Conservation (phyloP, 2,888 invertebrate genomes). For the Asteroscopus sphinx region DNA sequence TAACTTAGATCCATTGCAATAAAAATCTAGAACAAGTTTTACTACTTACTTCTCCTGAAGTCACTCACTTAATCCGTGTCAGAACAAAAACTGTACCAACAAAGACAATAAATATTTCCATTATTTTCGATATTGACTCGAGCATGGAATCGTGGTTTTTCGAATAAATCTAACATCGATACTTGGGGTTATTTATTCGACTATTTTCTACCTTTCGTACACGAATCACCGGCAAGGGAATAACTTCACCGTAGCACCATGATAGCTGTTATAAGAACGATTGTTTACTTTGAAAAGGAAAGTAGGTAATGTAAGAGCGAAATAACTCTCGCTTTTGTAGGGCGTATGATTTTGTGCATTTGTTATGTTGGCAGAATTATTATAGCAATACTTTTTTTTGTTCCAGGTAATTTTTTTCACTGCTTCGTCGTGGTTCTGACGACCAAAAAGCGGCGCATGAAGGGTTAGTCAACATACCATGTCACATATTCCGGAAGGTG, state of each 20-base stretch:
- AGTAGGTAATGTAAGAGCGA: conserved; percentile 11
- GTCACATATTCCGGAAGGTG: too few species aligned
- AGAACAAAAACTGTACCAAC: conserved; percentile 15
- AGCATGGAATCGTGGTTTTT: conserved; percentile 40
- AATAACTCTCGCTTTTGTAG: conserved; percentile 30
- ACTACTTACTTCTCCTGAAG: conserved; percentile 16
- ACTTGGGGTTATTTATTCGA: conserved; percentile 58
- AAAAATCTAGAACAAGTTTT: conserved; percentile 34
- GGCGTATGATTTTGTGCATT: not conserved
- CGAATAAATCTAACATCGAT: conserved; percentile 62
- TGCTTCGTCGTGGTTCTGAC: not conserved
- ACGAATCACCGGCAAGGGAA: conserved; percentile 54
- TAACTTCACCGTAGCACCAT: conserved; percentile 23
- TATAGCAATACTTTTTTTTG: conserved; percentile 29
- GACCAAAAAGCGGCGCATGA: too few species aligned
- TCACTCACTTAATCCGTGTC: conserved; percentile 47
- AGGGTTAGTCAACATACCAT: not conserved
- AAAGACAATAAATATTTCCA: conserved; percentile 51
- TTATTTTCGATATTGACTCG: conserved; percentile 39
- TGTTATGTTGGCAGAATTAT: conserved; percentile 18
- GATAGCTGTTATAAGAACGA: conserved; percentile 36
- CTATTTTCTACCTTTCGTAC: conserved; percentile 54
- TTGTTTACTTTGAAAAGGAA: conserved; percentile 40
- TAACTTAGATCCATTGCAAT: conserved; percentile 19
- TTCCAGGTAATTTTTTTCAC: conserved; percentile 36